Percentiles rank a stretch among this genome's conserved stretches.
phyloP scores from a whole-genome alignment of 2,888 invertebrate genomes.

The Alloscopus bannaensis region DNA sequence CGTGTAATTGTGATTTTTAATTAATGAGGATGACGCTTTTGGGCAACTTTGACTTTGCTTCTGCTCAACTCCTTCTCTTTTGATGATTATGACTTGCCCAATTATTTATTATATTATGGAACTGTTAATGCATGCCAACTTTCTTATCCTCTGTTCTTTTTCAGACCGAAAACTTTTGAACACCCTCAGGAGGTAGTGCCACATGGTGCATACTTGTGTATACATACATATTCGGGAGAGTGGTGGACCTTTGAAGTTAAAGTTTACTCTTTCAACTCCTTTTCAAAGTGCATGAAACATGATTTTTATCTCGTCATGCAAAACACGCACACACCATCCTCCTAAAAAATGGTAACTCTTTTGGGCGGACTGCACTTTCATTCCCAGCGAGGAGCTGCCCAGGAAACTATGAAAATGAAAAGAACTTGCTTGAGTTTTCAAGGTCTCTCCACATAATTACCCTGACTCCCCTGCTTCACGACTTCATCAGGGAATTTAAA shows the following conservation, averaged over 20 bases:
- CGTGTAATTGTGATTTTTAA: too few species aligned
- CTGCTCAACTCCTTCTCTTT: constrained; percentile 6
- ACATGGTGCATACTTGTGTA: too few species aligned
- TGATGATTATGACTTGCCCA: constrained; percentile 16
- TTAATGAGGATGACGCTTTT: too few species aligned
- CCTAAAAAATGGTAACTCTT: neutral
- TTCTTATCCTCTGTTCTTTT: constrained; percentile 17
- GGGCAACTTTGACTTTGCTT: too few species aligned
- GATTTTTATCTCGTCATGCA: neutral
- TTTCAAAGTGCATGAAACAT: neutral
- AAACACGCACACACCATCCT: neutral
- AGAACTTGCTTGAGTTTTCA: constrained; percentile 6
- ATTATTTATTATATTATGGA: too few species aligned
- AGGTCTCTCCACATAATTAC: constrained; percentile 15
- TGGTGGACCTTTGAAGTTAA: too few species aligned
- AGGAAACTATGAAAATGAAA: neutral
- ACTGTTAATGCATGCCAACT: too few species aligned
- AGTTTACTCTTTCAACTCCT: neutral
- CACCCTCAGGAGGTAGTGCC: constrained; percentile 57
- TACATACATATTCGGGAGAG: constrained; percentile 11
- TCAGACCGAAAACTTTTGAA: constrained; percentile 48
- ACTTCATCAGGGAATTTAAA: neutral
- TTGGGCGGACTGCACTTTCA: neutral
- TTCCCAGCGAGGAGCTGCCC: neutral
- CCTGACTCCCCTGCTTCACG: neutral